These are phyloP conservation scores for Cydia strobilella DNA, from an alignment of 1,140 invertebrate genomes.

Conservation along the genomic window DNA sequence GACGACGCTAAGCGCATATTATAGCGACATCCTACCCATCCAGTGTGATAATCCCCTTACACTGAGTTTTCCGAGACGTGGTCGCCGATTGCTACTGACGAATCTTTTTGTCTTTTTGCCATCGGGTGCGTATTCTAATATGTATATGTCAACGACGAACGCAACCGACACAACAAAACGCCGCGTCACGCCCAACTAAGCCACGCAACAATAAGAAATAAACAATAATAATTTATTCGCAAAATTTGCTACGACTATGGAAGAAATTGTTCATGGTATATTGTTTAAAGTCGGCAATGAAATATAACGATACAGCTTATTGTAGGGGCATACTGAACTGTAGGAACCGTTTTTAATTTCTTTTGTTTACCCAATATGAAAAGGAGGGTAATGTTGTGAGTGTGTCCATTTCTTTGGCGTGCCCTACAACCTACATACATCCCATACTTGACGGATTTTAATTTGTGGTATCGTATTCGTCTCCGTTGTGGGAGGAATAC, in stretches of 20 bases:
- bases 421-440: not conserved
- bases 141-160: conserved; percentile 47
- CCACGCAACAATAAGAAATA: conserved; percentile 53
- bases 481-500: not conserved
- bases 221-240: conserved; percentile 41
- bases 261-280: conserved; percentile 32
- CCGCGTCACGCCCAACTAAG: conserved; percentile 69
- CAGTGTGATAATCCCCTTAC: too few species aligned
- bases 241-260: conserved; percentile 42
- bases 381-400: not conserved
- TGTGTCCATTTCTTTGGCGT: conserved; percentile 2
- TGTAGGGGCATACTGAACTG: not conserved
- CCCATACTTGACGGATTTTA: not conserved
- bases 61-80: not conserved
- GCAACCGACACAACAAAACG: conserved; percentile 72
- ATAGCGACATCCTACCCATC: too few species aligned
- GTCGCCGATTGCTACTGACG: not conserved
- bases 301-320: not conserved
- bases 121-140: not conserved
- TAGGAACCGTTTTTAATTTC: not conserved
- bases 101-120: not conserved
- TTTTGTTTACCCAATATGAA: not conserved
- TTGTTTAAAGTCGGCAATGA: conserved; percentile 4
- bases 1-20: too few species aligned
- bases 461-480: not conserved